A percentile compares a stretch with the other conserved stretches of the same genome.
phyloP scores from a whole-genome alignment of 2,797 vertebrate species.

The Coranthus polyacanthus region DNA sequence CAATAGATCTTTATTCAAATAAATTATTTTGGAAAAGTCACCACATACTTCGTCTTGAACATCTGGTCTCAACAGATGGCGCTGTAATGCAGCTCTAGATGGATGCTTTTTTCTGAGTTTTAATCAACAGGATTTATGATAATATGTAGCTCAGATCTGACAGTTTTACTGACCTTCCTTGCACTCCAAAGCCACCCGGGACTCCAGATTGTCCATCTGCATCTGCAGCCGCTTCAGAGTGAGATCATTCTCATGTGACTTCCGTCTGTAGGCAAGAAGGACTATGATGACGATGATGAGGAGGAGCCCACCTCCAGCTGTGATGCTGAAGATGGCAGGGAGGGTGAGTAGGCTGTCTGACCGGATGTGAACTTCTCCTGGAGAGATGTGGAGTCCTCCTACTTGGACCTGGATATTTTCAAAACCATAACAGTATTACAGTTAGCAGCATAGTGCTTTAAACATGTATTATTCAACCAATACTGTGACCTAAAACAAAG shows the following conservation, averaged over 20 bases:
- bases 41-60: not conserved
- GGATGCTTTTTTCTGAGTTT: not conserved
- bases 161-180: conserved; percentile 89
- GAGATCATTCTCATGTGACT: conserved; percentile 95
- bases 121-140: not conserved
- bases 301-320: conserved; percentile 93
- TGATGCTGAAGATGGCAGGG: conserved; percentile 93
- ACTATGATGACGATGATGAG: conserved; percentile 94
- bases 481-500: not conserved
- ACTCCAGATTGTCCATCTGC: conserved; percentile 99
- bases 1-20: not conserved
- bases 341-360: conserved; percentile 94
- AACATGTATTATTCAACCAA: not conserved
- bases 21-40: not conserved
- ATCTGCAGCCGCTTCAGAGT: conserved; percentile 96
- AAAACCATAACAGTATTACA: not conserved
- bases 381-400: conserved; percentile 93
- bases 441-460: not conserved
- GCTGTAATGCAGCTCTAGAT: conserved; percentile 13
- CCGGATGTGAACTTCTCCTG: conserved; percentile 91
- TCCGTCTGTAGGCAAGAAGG: conserved; percentile 95
- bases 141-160: not conserved
- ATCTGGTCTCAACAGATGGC: conserved; percentile 22
- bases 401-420: conserved; percentile 88
- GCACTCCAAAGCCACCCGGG: conserved; percentile 95